Evolutionary conservation across 2,888 invertebrate genomes (phyloP).

Genomic region (Podabrus alpinus): DNA sequence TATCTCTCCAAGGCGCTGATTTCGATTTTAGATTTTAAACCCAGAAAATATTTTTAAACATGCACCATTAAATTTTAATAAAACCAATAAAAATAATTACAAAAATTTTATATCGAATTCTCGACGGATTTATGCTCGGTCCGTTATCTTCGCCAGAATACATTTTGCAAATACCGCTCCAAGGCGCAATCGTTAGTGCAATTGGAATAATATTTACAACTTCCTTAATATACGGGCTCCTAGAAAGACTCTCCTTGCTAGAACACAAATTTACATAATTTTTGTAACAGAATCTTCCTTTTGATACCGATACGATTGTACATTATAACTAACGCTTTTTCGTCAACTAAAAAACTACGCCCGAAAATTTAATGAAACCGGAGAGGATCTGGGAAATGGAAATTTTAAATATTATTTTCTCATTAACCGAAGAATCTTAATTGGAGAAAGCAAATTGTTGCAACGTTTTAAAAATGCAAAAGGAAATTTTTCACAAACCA

Average conservation of each 20-base stretch:
- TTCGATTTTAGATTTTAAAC: slow-evolving; percentile 35
- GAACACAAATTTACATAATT: background rate
- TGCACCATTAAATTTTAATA: slow-evolving; percentile 34
- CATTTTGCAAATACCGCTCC: background rate
- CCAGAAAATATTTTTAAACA: slow-evolving; percentile 26
- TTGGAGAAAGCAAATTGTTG: background rate
- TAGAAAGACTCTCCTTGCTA: too few species aligned
- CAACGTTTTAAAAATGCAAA: background rate
- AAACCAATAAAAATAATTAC: background rate
- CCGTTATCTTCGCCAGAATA: background rate
- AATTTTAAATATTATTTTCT: background rate
- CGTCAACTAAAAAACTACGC: background rate
- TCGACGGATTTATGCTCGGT: background rate
- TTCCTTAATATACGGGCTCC: too few species aligned
- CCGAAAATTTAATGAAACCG: background rate
- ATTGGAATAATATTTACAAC: background rate
- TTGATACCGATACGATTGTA: background rate
- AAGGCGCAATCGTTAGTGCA: background rate
- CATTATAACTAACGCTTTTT: too few species aligned
- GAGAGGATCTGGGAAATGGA: background rate
- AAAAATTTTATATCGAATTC: background rate
- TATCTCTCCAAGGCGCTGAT: slow-evolving; percentile 44
- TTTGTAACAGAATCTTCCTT: too few species aligned
- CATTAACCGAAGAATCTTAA: background rate
- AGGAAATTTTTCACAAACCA: background rate